Conservation (phyloP, 2,888 invertebrate genomes). For the Diadegma fenestrale region DNA sequence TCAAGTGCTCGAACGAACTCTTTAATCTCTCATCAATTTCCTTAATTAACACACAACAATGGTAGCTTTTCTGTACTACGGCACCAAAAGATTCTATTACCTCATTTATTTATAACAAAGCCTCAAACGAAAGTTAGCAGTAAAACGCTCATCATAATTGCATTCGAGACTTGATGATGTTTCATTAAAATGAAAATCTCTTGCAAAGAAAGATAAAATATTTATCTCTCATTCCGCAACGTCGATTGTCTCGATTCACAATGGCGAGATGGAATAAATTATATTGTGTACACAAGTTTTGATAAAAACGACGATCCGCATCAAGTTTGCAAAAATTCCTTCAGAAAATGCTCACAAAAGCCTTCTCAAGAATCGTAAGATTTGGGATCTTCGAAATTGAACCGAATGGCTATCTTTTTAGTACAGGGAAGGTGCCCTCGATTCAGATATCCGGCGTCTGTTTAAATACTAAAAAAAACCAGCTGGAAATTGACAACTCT, state of each 20-base stretch:
- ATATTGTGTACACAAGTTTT: background rate
- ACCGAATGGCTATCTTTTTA: background rate
- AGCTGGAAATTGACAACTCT: background rate
- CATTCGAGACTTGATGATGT: conserved; percentile 25
- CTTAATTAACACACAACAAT: conserved; percentile 81
- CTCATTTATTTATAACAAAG: background rate
- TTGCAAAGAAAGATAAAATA: conserved; percentile 10
- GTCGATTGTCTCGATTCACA: conserved; percentile 23
- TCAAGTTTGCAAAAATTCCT: background rate
- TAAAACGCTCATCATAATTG: conserved; percentile 2
- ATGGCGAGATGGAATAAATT: conserved; percentile 34
- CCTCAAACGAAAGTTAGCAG: background rate
- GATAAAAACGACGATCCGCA: background rate
- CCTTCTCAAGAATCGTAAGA: background rate
- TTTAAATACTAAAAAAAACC: background rate
- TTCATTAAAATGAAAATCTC: conserved; percentile 36
- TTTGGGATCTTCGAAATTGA: background rate
- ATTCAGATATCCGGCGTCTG: background rate
- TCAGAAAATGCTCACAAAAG: background rate
- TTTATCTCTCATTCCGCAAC: conserved; percentile 35
- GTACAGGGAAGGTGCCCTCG: too few relatives aligned
- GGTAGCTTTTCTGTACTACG: conserved; percentile 50
- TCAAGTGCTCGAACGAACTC: conserved; percentile 60
- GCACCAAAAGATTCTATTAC: background rate
- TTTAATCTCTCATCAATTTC: conserved; percentile 81